These are phyloP conservation scores for Microctenopoma lineatum DNA, from an alignment of 2,797 vertebrate species.

Conservation along the genomic window DNA sequence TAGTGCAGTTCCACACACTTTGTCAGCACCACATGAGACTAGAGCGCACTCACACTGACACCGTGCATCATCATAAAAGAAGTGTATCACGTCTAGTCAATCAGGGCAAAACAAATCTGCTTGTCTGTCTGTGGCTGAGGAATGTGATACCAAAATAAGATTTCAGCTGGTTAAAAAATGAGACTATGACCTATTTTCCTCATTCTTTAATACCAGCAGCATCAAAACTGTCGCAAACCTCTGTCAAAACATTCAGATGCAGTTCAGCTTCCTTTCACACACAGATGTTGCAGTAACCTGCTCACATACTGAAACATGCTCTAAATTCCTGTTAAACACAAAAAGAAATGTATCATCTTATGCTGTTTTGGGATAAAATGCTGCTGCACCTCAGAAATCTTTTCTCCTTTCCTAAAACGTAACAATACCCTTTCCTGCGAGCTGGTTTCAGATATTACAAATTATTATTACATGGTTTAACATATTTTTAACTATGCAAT, in stretches of 20 bases:
- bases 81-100: conserved; percentile 19
- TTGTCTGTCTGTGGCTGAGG: conserved; percentile 19
- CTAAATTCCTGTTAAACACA: neutral
- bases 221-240: conserved; percentile 13
- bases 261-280: neutral
- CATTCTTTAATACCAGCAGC: conserved; percentile 9
- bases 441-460: too few relatives aligned
- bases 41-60: conserved; percentile 39
- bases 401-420: too few relatives aligned
- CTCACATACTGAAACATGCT: neutral
- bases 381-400: too few relatives aligned
- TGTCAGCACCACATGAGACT: conserved; percentile 49
- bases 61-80: conserved; percentile 15
- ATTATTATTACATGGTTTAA: too few relatives aligned
- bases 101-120: conserved; percentile 29
- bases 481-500: too few relatives aligned
- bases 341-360: too few relatives aligned
- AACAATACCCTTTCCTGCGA: too few relatives aligned
- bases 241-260: conserved; percentile 37
- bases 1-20: conserved; percentile 40
- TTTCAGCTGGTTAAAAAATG: neutral
- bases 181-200: conserved; percentile 18
- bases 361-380: too few relatives aligned
- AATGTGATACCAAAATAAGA: conserved; percentile 18
- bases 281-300: neutral